These are phyloP conservation scores for Eristalis tenax DNA, from an alignment of 2,888 invertebrate genomes.

Conservation along the genomic window DNA sequence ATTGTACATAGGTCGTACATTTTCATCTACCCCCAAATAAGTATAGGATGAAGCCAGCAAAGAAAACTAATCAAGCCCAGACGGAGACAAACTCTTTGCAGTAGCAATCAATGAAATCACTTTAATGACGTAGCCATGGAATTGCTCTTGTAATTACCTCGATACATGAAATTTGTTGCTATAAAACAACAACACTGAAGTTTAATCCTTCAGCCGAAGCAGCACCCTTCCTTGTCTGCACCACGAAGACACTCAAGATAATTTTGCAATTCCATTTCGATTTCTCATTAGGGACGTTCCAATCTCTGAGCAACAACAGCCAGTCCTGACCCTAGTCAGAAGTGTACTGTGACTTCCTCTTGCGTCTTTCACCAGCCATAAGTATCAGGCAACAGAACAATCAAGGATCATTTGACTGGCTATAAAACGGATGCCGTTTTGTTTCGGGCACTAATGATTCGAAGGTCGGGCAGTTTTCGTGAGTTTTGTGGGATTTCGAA, in stretches of 20 bases:
- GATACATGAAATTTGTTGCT: slow-evolving; percentile 61
- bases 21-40: slow-evolving; percentile 15
- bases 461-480: slow-evolving; percentile 49
- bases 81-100: slow-evolving; percentile 52
- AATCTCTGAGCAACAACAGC: slow-evolving; percentile 53
- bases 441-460: slow-evolving; percentile 65
- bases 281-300: slow-evolving; percentile 69
- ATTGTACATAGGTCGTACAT: slow-evolving; percentile 37
- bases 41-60: slow-evolving; percentile 42
- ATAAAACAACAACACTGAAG: slow-evolving; percentile 54
- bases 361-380: slow-evolving; percentile 26
- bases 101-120: slow-evolving; percentile 69
- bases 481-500: slow-evolving; percentile 55
- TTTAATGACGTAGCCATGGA: slow-evolving; percentile 61
- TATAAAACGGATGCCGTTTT: slow-evolving; percentile 63
- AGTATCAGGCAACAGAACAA: slow-evolving; percentile 60
- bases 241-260: slow-evolving; percentile 58
- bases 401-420: slow-evolving; percentile 71
- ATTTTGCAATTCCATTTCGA: slow-evolving; percentile 69
- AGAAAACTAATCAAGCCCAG: slow-evolving; percentile 65
- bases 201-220: slow-evolving; percentile 44
- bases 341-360: slow-evolving; percentile 13
- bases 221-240: not conserved
- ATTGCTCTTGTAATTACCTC: slow-evolving; percentile 64
- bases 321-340: not conserved